Evolutionary conservation across 37 sponge, comb jelly and placozoan genomes (phyloP).

Genomic region (Axinella damicornis): DNA sequence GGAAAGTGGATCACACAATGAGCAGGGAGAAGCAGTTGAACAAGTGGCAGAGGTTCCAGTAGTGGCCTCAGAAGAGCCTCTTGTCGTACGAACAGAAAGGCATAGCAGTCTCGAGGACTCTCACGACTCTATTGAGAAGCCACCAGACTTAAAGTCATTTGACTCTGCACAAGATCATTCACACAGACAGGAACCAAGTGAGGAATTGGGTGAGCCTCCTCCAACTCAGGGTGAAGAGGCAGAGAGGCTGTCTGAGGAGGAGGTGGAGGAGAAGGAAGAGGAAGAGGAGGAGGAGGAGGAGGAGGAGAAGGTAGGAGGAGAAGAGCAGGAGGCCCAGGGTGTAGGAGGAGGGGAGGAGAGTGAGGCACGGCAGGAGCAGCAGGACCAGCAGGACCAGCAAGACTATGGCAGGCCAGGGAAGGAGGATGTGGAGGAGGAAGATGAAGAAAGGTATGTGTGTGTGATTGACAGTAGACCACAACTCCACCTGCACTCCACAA

Average conservation of each 20-base stretch:
- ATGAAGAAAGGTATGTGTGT: not conserved
- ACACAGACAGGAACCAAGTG: not conserved
- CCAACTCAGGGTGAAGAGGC: not conserved
- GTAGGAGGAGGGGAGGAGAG: not conserved
- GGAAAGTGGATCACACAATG: too few species aligned
- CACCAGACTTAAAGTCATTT: too few species aligned
- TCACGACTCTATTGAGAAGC: too few species aligned
- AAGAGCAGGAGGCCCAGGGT: not conserved
- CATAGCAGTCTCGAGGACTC: not conserved
- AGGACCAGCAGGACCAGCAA: not conserved
- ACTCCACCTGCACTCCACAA: too few species aligned
- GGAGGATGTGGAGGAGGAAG: conserved; percentile 11
- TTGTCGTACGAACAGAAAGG: too few species aligned
- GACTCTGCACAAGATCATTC: not conserved
- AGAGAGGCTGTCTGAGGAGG: not conserved
- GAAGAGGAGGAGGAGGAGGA: not conserved
- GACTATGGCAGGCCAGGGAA: not conserved
- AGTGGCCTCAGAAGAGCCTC: too few species aligned
- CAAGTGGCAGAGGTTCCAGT: too few species aligned
- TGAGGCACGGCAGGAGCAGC: not conserved
- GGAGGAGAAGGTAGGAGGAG: not conserved
- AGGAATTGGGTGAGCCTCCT: not conserved
- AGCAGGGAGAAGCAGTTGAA: too few species aligned
- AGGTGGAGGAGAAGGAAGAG: not conserved
- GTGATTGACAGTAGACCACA: too few species aligned